phyloP scores from a whole-genome alignment of 2,888 invertebrate species.

The Netelia melanura region DNA sequence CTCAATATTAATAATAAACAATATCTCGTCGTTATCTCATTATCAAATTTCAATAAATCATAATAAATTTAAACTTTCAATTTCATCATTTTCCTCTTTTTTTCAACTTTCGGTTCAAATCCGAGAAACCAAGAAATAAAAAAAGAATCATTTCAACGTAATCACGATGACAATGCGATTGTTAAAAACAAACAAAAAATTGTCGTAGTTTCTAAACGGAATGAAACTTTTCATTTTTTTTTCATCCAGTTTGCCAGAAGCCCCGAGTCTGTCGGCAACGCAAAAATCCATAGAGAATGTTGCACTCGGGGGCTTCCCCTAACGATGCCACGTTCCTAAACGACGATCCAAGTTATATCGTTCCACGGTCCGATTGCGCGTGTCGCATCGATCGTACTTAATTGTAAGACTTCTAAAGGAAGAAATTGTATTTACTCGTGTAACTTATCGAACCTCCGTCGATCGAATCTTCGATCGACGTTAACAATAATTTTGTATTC shows the following conservation, averaged over 20 bases:
- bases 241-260: constrained; percentile 45
- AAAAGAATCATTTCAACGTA: background rate
- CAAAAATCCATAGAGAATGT: constrained; percentile 35
- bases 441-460: background rate
- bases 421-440: background rate
- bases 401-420: constrained; percentile 58
- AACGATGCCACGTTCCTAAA: background rate
- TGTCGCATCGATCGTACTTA: constrained; percentile 45
- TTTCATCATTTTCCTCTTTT: background rate
- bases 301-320: constrained; percentile 51
- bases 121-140: background rate
- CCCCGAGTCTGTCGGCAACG: constrained; percentile 48
- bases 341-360: constrained; percentile 5
- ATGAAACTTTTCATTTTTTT: constrained; percentile 11
- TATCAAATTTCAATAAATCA: too few species aligned
- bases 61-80: background rate
- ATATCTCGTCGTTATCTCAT: too few species aligned
- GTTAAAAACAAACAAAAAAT: background rate
- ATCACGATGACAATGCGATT: background rate
- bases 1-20: too few species aligned
- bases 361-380: constrained; percentile 49
- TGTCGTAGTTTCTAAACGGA: background rate
- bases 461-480: background rate
- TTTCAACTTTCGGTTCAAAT: background rate
- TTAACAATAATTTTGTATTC: too few species aligned